phyloP scores from a whole-genome alignment of 2,888 invertebrate species.

The Orchesella flavescens region DNA sequence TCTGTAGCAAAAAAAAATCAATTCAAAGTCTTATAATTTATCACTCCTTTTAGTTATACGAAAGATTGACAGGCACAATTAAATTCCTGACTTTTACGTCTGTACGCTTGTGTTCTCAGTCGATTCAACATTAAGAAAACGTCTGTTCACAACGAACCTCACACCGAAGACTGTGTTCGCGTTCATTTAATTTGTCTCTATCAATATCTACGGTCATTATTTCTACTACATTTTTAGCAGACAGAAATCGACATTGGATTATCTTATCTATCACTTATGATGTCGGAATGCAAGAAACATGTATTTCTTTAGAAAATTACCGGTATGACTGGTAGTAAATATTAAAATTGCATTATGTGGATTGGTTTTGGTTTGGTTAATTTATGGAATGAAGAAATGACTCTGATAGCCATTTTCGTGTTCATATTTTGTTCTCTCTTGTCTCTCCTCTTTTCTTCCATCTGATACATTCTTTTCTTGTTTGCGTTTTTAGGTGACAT shows the following conservation, averaged over 20 bases:
- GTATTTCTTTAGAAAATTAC: too few relatives aligned
- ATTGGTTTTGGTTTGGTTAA: not conserved
- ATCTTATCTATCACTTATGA: not conserved
- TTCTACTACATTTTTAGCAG: not conserved
- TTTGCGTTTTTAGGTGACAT: slow-evolving; percentile 6
- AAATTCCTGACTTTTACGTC: slow-evolving; percentile 8
- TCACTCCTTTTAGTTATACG: not conserved
- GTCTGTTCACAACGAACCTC: not conserved
- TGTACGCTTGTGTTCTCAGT: not conserved
- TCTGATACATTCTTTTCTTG: not conserved
- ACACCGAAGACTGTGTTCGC: too few relatives aligned
- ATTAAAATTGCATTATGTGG: too few relatives aligned
- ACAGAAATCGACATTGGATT: not conserved
- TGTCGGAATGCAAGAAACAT: not conserved
- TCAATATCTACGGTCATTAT: not conserved
- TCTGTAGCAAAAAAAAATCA: too few relatives aligned
- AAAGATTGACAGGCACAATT: not conserved
- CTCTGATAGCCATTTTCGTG: slow-evolving; percentile 15
- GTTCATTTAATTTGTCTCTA: too few relatives aligned
- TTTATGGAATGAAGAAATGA: not conserved
- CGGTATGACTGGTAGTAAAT: too few relatives aligned
- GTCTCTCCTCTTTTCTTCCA: not conserved
- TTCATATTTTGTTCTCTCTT: not conserved
- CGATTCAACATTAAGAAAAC: not conserved
- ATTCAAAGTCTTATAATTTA: too few relatives aligned